phyloP scores from a whole-genome alignment of 2,797 vertebrate genomes.

The Alfaro cultratus region DNA sequence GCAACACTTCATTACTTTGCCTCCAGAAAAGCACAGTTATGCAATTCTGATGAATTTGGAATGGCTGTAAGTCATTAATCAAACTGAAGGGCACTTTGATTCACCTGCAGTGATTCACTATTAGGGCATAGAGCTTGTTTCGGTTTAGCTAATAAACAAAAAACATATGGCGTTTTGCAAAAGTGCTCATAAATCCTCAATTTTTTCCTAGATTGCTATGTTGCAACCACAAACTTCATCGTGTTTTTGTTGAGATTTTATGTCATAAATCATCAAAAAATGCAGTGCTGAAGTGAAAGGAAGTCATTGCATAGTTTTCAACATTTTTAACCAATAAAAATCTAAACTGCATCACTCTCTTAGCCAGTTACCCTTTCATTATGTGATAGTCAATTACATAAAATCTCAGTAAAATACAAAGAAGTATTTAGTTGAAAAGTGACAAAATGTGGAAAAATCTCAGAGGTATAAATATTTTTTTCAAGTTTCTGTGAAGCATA shows the following conservation, averaged over 20 bases:
- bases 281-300: not conserved
- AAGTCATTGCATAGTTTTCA: not conserved
- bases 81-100: not conserved
- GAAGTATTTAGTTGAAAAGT: not conserved
- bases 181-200: not conserved
- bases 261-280: not conserved
- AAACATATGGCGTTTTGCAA: not conserved
- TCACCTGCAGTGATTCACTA: not conserved
- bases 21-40: not conserved
- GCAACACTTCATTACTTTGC: not conserved
- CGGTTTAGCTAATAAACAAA: not conserved
- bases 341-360: not conserved
- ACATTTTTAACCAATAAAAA: not conserved
- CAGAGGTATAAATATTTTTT: not conserved
- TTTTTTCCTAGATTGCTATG: not conserved
- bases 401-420: not conserved
- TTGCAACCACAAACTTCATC: not conserved
- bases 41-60: slow-evolving; percentile 1
- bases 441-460: not conserved
- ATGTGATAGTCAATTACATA: not conserved
- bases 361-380: not conserved
- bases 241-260: not conserved
- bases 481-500: not conserved
- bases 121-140: not conserved
- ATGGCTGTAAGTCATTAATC: not conserved